These are phyloP conservation scores for Tetragnatha versicolor DNA, from an alignment of 1,140 invertebrate species.

Conservation along the genomic window DNA sequence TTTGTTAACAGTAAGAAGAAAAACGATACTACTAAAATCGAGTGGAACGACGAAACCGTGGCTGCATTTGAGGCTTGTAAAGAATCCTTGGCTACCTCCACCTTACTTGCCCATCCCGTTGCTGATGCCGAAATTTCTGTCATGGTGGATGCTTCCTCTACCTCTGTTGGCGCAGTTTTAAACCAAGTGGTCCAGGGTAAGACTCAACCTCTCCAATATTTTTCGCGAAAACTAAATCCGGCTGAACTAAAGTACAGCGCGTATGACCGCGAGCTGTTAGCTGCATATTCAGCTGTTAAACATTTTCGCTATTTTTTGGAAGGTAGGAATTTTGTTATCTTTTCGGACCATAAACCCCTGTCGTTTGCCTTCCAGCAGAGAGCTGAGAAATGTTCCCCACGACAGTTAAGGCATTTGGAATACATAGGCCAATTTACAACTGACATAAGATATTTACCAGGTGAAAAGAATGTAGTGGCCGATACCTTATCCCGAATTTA, in stretches of 20 bases:
- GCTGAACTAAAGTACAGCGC: slow-evolving; percentile 63
- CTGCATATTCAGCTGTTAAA: slow-evolving; percentile 62
- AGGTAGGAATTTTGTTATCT: slow-evolving; percentile 60
- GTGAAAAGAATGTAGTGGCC: slow-evolving; percentile 60
- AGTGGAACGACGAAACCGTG: not conserved
- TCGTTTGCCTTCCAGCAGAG: slow-evolving; percentile 56
- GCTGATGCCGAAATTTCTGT: too few species aligned
- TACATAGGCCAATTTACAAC: slow-evolving; percentile 63
- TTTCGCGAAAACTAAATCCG: slow-evolving; percentile 62
- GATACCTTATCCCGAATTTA: slow-evolving; percentile 51
- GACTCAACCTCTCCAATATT: slow-evolving; percentile 59
- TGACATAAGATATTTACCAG: slow-evolving; percentile 62
- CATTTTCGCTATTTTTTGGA: slow-evolving; percentile 65
- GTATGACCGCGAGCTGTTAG: too few species aligned
- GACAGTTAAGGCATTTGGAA: slow-evolving; percentile 60
- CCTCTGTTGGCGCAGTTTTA: not conserved
- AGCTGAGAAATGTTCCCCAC: not conserved
- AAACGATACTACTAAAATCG: too few species aligned
- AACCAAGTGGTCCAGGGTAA: not conserved
- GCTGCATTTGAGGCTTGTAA: not conserved
- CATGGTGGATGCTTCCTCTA: not conserved
- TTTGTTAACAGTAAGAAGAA: not conserved
- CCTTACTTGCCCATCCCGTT: not conserved
- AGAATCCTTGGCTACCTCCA: too few species aligned
- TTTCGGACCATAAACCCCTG: slow-evolving; percentile 61